Evolutionary conservation across 1,140 invertebrate genomes (phyloP), one percentile per base, ranked within the genome.

Genomic region (Panulirus ornatus): DNA sequence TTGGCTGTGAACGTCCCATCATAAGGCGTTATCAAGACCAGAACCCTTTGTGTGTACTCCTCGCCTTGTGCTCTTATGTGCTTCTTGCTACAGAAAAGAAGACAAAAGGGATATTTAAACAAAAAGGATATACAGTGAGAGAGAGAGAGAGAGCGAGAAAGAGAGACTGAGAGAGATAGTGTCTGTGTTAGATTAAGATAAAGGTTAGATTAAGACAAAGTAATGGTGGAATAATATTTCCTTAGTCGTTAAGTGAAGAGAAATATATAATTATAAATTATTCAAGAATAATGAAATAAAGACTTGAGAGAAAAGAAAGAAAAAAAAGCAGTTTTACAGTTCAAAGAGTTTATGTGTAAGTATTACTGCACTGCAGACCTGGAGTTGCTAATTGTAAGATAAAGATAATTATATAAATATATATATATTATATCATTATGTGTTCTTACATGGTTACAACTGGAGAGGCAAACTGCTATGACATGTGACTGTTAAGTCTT

Each of bases 1-100:
- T 19, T 91, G 38, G 63, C 84, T 30, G 79, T 91, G 9, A 91
- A 91, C 54, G 89, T 91, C 8, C 89, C 89, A 2, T 84, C 89
- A 22, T 91, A 91, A 91, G 47, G 11, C 27, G 76, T 11, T 82
- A 22, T 66, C 22, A 1, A 47, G 14, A 58, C 51, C 16, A 19
- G 44, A 14, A 47, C 5, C 44, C 44, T 47, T 47, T 14, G 14
- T 47, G 51, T 58, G 51, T 16, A 11, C 51, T 58, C 8, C 51
- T 58, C 51, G 51, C 51, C 51, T 22, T 58, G 51, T 58, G 51
- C 5, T 22, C 16, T 58, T 58, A 47, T 47, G 51, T 58, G 51
- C 16, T 58, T 16, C 9, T 14, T 58, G 16, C n/a, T 58, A 19
- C 16, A 22, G 8, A 47, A 8, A 47, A 47, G 16, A 8, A 47